phyloP scores from a whole-genome alignment of 2,888 invertebrate genomes.

The Ormyrus thymus region DNA sequence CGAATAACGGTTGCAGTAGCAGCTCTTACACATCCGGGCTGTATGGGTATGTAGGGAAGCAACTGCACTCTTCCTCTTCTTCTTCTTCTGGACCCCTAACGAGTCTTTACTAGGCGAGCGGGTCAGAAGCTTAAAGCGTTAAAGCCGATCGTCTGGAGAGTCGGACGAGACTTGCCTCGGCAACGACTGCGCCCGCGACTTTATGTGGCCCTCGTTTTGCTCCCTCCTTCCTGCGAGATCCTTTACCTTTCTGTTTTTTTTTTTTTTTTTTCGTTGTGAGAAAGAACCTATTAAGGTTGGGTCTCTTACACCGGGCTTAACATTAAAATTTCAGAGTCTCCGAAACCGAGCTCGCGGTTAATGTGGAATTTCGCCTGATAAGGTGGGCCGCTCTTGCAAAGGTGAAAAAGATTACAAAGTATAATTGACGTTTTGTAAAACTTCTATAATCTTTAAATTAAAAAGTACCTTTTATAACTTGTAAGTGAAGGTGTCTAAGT shows the following conservation, averaged over 20 bases:
- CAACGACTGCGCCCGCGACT: constrained; percentile 1
- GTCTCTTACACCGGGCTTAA: background rate
- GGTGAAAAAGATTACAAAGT: too few species aligned
- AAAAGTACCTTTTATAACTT: too few species aligned
- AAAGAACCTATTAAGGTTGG: constrained; percentile 9
- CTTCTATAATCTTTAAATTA: too few species aligned
- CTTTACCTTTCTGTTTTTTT: background rate
- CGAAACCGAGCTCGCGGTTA: background rate
- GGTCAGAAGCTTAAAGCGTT: constrained; percentile 22
- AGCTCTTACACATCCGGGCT: too few species aligned
- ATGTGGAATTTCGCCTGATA: constrained; percentile 3
- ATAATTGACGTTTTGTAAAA: too few species aligned
- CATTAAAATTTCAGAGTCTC: constrained; percentile 23
- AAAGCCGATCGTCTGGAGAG: constrained; percentile 22
- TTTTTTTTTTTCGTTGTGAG: background rate
- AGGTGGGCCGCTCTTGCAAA: background rate
- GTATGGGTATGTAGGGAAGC: too few species aligned
- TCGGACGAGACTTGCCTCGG: constrained; percentile 4
- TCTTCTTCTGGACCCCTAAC: constrained; percentile 14
- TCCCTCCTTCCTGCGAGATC: background rate
- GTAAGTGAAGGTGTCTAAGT: too few species aligned
- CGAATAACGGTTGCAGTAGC: constrained; percentile 39
- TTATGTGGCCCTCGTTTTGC: background rate
- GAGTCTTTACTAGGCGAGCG: constrained; percentile 14
- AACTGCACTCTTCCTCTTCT: background rate